Percentiles rank a stretch among this genome's conserved stretches.
Conservation (phyloP, 2,113 vertebrate species). For the Clinocottus analis region DNA sequence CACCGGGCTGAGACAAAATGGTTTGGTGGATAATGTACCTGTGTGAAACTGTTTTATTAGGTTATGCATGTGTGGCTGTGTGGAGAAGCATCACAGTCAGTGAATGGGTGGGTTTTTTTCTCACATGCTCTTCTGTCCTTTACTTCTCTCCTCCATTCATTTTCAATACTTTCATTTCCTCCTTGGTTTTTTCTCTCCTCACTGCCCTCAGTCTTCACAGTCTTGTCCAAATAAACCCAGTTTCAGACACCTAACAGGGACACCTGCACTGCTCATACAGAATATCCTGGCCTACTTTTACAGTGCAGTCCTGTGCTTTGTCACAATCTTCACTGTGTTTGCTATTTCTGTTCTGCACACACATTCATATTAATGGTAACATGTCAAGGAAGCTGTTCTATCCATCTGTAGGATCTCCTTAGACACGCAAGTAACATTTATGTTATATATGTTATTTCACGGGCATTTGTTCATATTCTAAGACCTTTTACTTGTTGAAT, state of each 20-base stretch:
- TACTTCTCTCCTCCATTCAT: slow-evolving; percentile 19
- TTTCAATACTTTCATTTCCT: background rate
- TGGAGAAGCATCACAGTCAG: background rate
- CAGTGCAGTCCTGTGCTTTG: background rate
- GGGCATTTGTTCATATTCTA: background rate
- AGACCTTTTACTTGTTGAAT: background rate
- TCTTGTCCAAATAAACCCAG: slow-evolving; percentile 18
- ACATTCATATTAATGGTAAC: background rate
- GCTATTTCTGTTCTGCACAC: slow-evolving; percentile 27
- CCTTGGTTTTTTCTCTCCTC: background rate
- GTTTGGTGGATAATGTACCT: slow-evolving; percentile 36
- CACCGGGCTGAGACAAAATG: slow-evolving; percentile 46
- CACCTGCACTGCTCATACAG: slow-evolving; percentile 28
- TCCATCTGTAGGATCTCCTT: background rate
- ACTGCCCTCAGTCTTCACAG: background rate
- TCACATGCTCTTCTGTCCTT: slow-evolving; percentile 8
- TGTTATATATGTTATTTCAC: background rate
- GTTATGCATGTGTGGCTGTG: slow-evolving; percentile 17
- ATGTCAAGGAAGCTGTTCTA: background rate
- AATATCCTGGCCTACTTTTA: slow-evolving; percentile 39
- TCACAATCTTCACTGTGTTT: slow-evolving; percentile 13
- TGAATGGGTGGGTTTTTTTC: slow-evolving; percentile 15
- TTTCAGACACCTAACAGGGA: slow-evolving; percentile 34
- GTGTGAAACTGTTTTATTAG: slow-evolving; percentile 37
- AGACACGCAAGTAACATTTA: background rate